These are phyloP conservation scores for Epinotia ramella DNA, from an alignment of 2,888 invertebrate genomes.

Conservation along the genomic window DNA sequence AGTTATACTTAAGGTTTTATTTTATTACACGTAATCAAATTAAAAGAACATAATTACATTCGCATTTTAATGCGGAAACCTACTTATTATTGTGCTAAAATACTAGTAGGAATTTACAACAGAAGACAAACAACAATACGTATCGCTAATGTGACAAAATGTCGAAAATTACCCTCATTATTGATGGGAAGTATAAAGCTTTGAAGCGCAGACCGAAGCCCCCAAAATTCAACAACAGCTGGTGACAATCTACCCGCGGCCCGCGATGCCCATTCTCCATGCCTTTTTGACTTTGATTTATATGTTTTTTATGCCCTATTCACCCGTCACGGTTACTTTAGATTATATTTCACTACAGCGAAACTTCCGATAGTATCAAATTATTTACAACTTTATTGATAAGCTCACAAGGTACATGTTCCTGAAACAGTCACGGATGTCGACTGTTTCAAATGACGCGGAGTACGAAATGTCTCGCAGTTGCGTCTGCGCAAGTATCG, in stretches of 20 bases:
- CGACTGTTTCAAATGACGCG: constrained; percentile 58
- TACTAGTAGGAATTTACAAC: constrained; percentile 16
- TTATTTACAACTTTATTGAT: constrained; percentile 50
- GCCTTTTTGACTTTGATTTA: constrained; percentile 87
- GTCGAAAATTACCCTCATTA: constrained; percentile 83
- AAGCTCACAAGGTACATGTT: constrained; percentile 54
- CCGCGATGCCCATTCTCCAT: constrained; percentile 80
- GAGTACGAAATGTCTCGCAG: constrained; percentile 66
- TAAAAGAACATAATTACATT: constrained; percentile 16
- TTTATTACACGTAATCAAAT: constrained; percentile 22
- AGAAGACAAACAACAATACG: constrained; percentile 71
- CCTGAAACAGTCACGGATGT: constrained; percentile 37
- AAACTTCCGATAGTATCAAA: constrained; percentile 46
- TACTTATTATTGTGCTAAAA: constrained; percentile 28
- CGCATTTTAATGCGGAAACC: constrained; percentile 15
- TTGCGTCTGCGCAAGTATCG: constrained; percentile 80
- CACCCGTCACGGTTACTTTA: constrained; percentile 81
- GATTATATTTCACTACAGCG: constrained; percentile 66
- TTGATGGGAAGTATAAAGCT: constrained; percentile 79
- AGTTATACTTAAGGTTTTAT: background rate
- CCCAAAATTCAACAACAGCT: constrained; percentile 66
- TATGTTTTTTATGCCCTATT: constrained; percentile 84
- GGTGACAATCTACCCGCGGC: constrained; percentile 79
- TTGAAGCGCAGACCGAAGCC: constrained; percentile 60
- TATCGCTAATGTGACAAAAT: constrained; percentile 82